Conservation (phyloP, 2,888 invertebrate species). For the Leucoptera coffeella region DNA sequence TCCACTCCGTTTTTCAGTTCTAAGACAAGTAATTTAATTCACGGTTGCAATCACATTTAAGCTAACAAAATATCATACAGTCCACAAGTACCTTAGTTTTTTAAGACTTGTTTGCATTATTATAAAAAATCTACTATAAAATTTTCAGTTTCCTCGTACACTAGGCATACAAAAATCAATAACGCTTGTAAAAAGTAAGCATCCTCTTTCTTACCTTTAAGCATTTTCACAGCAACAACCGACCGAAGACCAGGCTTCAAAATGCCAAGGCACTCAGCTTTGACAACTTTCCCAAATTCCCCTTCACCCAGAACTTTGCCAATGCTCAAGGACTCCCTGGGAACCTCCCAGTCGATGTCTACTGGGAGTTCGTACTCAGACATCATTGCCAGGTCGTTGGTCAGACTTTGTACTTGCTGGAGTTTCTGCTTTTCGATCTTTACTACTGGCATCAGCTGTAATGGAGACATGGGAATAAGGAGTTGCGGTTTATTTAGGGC, state of each 20-base stretch:
- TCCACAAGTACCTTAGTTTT: no score
- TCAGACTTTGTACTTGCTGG: constrained; percentile 62
- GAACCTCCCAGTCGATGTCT: constrained; percentile 92
- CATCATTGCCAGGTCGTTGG: constrained; percentile 63
- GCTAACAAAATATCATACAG: no score
- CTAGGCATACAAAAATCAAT: no score
- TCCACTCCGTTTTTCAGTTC: no score
- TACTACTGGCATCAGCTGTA: constrained; percentile 79
- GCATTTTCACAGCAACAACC: constrained; percentile 95
- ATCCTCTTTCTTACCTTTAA: constrained; percentile 81
- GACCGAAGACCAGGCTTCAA: constrained; percentile 62
- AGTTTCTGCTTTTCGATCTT: constrained; percentile 84
- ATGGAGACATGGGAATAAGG: no score
- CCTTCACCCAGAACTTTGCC: constrained; percentile 92
- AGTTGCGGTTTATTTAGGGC: no score
- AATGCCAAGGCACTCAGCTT: constrained; percentile 74
- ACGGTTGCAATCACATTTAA: no score
- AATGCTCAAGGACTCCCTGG: constrained; percentile 67
- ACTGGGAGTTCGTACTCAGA: constrained; percentile 94
- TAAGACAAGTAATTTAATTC: no score
- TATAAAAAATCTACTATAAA: no score
- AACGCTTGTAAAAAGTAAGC: no score
- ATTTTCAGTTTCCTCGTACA: no score
- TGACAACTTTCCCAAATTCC: constrained; percentile 94
- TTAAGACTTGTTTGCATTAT: no score